Conservation (phyloP, 2,888 invertebrate species). For the Teleogryllus oceanicus region DNA sequence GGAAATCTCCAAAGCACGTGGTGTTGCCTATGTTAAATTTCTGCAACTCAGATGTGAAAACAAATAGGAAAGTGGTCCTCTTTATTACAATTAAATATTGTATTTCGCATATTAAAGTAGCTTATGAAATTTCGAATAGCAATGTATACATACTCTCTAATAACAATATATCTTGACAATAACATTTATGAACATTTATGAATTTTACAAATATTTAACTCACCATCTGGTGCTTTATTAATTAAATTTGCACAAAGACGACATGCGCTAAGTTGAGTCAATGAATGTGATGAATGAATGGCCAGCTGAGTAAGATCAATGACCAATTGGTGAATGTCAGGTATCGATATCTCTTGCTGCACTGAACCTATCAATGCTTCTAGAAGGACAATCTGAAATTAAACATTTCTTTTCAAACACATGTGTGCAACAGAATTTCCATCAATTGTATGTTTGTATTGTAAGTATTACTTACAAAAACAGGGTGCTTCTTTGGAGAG, state of each 20-base stretch:
- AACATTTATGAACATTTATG: no score
- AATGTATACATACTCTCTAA: no score
- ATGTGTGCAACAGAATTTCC: no score
- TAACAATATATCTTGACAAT: no score
- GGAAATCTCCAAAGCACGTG: no score
- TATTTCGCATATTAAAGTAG: no score
- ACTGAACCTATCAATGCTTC: conserved; percentile 41
- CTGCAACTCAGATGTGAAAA: no score
- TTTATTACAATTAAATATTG: no score
- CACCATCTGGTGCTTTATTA: conserved; percentile 44
- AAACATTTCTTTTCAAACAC: not conserved
- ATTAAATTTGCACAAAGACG: conserved; percentile 42
- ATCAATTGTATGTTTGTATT: not conserved
- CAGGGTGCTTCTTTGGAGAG: conserved; percentile 29
- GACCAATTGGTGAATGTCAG: conserved; percentile 35
- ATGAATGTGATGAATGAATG: conserved; percentile 29
- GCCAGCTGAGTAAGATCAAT: conserved; percentile 36
- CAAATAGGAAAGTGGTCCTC: no score
- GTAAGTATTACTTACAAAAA: conserved; percentile 30
- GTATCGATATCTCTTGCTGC: conserved; percentile 37
- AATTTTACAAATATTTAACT: not conserved
- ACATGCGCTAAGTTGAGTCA: conserved; percentile 35
- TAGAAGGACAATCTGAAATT: conserved; percentile 40
- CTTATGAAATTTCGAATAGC: no score
- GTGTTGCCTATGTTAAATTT: no score